A percentile compares a stretch with the other conserved stretches of the same genome.
Evolutionary conservation across 2,888 invertebrate genomes (phyloP).

Genomic region (Spicauda simplicius): DNA sequence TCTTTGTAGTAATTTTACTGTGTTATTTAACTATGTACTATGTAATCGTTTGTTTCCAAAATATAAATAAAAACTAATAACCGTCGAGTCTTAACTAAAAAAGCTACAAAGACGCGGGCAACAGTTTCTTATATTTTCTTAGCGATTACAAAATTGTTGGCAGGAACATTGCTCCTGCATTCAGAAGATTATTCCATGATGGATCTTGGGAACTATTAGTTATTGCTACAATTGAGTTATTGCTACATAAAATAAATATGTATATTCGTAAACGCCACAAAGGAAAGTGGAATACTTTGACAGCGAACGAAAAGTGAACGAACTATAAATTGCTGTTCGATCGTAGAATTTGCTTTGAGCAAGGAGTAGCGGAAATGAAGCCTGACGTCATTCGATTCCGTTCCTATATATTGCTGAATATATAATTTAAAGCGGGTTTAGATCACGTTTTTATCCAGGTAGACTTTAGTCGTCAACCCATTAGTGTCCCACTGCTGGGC

Average conservation of each 20-base stretch:
- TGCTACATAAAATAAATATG: conserved; percentile 1
- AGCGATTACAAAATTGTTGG: neutral
- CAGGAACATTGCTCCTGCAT: neutral
- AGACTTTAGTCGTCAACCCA: too few species aligned
- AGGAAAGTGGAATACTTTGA: conserved; percentile 9
- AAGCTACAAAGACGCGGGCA: too few species aligned
- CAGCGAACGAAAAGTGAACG: conserved; percentile 3
- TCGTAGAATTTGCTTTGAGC: conserved; percentile 2
- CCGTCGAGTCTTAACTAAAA: too few species aligned
- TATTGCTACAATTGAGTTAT: neutral
- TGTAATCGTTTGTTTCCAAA: too few species aligned
- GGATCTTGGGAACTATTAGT: neutral
- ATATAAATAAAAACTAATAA: too few species aligned
- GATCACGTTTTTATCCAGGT: too few species aligned
- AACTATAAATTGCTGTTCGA: too few species aligned
- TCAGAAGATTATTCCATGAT: neutral
- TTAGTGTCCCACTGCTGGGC: too few species aligned
- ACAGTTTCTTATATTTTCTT: too few species aligned
- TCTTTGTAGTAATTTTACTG: too few species aligned
- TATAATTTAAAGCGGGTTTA: neutral
- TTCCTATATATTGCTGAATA: conserved; percentile 1
- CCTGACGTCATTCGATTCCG: conserved; percentile 1
- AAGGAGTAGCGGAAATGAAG: conserved; percentile 1
- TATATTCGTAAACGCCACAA: conserved; percentile 3
- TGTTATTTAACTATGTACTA: too few species aligned